Base-by-base conservation (phyloP, 1,140 invertebrate species). In the Cherax destructor region DNA sequence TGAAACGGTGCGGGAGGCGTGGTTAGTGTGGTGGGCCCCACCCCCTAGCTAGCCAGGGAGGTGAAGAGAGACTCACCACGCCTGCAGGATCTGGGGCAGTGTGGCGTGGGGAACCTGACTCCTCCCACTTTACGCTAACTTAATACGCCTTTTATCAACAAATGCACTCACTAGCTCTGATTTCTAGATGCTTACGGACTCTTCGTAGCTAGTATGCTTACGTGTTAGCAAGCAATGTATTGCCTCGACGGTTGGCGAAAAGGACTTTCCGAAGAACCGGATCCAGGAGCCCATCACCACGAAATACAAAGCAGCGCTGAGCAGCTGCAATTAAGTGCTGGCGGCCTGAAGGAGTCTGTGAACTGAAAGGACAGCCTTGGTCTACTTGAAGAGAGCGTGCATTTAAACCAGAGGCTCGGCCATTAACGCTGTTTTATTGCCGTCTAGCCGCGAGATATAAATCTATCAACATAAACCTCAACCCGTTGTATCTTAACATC, bases 291-390 rank as follows among this genome's bases (percentile, higher is more conserved):
- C 3, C 56, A 59, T 9, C 56, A 16, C 56, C 56, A 59, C 9
- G 9, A 59, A 10, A 59, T 59, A 59, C 18, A 79, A 52, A 13
- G n/a, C 10, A 11, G 76, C 13, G 10, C 7, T 13, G 30, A 6
- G 79, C n/a, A 10, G 47, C 16, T 18, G 78, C 18, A 79, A 4
- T n/a, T 49, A 41, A 41, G 65, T 47, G 83, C 30, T 24, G 24
- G 24, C 16, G 56, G 56, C 47, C 21, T 16, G 18, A 79, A 24
- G 83, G 72, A 41, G 72, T 11, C 24, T 59, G 18, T 24, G 41
- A 69, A 61, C 56, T 84, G 83, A 84, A 84, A 84, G 83, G 83
- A 84, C 83, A 84, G 11, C 83, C 83, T 84, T 84, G 83, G 83
- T 72, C 83, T 84, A 84, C 11, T 84, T 84, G 83, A 47, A 41